A percentile compares a stretch with the other conserved stretches of the same genome.
Evolutionary conservation across 2,888 invertebrate species (phyloP).

Genomic region (Eupithecia subumbrata): DNA sequence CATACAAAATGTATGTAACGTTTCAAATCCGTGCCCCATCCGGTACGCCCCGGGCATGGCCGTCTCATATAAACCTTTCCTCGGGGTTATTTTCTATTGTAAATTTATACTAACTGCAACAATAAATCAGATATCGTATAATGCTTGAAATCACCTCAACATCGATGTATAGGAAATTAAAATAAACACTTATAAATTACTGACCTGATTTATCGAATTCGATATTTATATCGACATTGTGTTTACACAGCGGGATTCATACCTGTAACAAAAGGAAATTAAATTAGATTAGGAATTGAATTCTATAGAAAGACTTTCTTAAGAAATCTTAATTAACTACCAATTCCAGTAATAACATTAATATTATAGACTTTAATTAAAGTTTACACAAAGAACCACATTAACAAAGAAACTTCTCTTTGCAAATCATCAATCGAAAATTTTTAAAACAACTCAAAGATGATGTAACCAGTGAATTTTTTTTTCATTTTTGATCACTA

Average conservation of each 20-base stretch:
- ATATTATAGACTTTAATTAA: slow-evolving; percentile 5
- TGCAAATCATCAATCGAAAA: neutral
- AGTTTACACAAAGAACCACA: slow-evolving; percentile 3
- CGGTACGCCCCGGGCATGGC: too few species aligned
- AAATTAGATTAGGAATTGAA: slow-evolving; percentile 28
- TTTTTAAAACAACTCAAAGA: neutral
- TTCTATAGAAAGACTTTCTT: slow-evolving; percentile 8
- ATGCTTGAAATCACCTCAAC: too few species aligned
- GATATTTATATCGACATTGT: slow-evolving; percentile 7
- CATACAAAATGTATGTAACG: too few species aligned
- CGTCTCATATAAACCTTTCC: too few species aligned
- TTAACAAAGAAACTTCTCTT: neutral
- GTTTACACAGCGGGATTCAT: slow-evolving; percentile 21
- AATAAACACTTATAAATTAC: neutral
- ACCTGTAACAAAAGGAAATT: slow-evolving; percentile 40
- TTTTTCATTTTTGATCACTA: neutral
- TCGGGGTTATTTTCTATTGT: too few species aligned
- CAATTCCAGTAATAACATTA: slow-evolving; percentile 1
- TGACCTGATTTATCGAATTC: neutral
- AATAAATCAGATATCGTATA: too few species aligned
- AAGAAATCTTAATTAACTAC: slow-evolving; percentile 18
- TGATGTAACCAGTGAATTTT: too few species aligned
- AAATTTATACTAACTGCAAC: too few species aligned
- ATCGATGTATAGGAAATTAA: too few species aligned
- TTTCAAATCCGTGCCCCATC: too few species aligned